These are phyloP conservation scores for Alviniconcha marisindica DNA, from an alignment of 1,140 invertebrate species.

Conservation along the genomic window DNA sequence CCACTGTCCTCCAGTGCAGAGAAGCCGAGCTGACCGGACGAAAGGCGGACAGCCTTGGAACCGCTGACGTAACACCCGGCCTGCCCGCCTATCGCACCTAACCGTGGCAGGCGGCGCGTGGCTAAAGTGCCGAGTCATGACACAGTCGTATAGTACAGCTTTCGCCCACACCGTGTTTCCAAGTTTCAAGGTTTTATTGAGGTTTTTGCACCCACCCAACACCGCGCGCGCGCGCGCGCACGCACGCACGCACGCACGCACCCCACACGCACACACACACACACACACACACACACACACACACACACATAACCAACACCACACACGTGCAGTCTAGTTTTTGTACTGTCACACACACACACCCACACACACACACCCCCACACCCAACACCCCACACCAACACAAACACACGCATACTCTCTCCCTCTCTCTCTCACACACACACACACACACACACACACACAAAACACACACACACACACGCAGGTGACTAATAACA, in stretches of 20 bases:
- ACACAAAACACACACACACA: not conserved
- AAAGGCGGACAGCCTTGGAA: no score
- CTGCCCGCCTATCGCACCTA: no score
- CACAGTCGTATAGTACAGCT: no score
- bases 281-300: not conserved
- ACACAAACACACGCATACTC: not conserved
- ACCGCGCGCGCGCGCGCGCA: not conserved
- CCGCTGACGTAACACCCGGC: no score
- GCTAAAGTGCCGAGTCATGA: no score
- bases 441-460: not conserved
- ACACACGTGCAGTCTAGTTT: not conserved
- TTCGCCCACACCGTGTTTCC: no score
- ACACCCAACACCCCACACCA: not conserved
- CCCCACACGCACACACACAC: not conserved
- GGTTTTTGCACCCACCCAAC: no score
- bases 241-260: not conserved
- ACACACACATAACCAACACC: not conserved
- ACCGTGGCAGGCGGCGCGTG: no score
- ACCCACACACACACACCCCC: constrained; percentile 4
- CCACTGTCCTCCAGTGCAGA: no score
- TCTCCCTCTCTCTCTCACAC: not conserved
- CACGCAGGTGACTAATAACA: no score
- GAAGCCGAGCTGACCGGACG: no score
- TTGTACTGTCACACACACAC: not conserved
- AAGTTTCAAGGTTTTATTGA: no score